A percentile compares a stretch with the other conserved stretches of the same genome.
Evolutionary conservation across 2,113 vertebrate species (phyloP).

Genomic region (Callorhinus ursinus): DNA sequence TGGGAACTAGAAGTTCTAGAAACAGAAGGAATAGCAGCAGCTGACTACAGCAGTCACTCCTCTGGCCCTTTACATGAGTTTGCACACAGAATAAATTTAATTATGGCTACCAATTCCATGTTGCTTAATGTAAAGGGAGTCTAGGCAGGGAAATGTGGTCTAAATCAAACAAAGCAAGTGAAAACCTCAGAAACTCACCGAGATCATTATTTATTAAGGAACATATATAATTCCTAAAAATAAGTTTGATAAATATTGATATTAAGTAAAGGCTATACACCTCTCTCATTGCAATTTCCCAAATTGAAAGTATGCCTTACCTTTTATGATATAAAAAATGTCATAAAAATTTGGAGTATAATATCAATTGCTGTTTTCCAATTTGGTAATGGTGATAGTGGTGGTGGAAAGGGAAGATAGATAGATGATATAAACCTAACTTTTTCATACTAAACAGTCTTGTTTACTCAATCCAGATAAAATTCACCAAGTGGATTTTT

Average conservation of each 20-base stretch:
- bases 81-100: not conserved
- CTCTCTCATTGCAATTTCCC: not conserved
- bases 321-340: not conserved
- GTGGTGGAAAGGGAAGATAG: not conserved
- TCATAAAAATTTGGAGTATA: not conserved
- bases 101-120: not conserved
- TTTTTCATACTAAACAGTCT: not conserved
- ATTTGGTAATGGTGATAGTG: not conserved
- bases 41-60: accelerated
- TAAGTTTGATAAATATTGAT: not conserved
- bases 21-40: not conserved
- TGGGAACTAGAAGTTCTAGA: not conserved
- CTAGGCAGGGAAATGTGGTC: not conserved
- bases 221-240: not conserved
- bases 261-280: not conserved
- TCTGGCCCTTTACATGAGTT: not conserved
- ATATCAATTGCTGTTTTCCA: not conserved
- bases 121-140: not conserved
- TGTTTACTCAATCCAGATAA: not conserved
- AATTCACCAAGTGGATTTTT: not conserved
- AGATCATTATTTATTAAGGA: not conserved
- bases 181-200: not conserved
- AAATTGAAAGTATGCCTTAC: not conserved
- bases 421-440: not conserved
- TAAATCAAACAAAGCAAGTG: not conserved